These are phyloP conservation scores for Gonatopus flavifemur DNA, from an alignment of 1,140 invertebrate genomes.

Conservation along the genomic window DNA sequence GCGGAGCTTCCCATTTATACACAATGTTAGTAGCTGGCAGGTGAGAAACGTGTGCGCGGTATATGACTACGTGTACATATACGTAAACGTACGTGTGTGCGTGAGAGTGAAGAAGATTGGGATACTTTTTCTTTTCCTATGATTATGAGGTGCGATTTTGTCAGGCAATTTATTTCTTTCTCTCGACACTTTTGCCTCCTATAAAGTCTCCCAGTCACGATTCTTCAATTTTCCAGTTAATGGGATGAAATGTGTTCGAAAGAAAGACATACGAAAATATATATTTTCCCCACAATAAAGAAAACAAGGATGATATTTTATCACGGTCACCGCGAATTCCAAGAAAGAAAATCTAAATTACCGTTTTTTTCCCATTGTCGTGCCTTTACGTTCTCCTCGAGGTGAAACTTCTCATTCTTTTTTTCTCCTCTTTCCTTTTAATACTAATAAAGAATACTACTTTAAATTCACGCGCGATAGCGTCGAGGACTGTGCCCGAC, in stretches of 20 bases:
- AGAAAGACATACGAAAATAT: too few species aligned
- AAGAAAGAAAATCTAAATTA: too few species aligned
- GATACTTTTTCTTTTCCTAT: constrained; percentile 4
- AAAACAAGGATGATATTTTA: too few species aligned
- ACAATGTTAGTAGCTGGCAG: constrained; percentile 13
- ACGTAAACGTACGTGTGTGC: background rate
- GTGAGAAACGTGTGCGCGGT: constrained; percentile 6
- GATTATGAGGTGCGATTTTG: constrained; percentile 19
- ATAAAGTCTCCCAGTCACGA: background rate
- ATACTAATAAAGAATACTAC: too few species aligned
- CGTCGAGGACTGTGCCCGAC: constrained; percentile 4
- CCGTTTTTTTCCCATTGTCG: constrained; percentile 1
- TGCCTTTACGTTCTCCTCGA: background rate
- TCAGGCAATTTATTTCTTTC: background rate
- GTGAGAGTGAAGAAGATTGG: constrained; percentile 14
- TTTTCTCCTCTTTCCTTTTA: background rate
- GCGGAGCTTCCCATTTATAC: constrained; percentile 15
- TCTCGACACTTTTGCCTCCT: background rate
- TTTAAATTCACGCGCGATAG: too few species aligned
- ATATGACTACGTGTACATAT: background rate
- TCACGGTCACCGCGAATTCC: too few species aligned
- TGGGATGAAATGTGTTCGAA: too few species aligned
- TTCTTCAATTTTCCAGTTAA: constrained; percentile 8
- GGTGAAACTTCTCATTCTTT: background rate
- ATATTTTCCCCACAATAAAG: too few species aligned